Evolutionary conservation across 1,140 invertebrate species (phyloP), one percentile per base, ranked within the genome.

Genomic region (Aphaenogaster ashmeadi): DNA sequence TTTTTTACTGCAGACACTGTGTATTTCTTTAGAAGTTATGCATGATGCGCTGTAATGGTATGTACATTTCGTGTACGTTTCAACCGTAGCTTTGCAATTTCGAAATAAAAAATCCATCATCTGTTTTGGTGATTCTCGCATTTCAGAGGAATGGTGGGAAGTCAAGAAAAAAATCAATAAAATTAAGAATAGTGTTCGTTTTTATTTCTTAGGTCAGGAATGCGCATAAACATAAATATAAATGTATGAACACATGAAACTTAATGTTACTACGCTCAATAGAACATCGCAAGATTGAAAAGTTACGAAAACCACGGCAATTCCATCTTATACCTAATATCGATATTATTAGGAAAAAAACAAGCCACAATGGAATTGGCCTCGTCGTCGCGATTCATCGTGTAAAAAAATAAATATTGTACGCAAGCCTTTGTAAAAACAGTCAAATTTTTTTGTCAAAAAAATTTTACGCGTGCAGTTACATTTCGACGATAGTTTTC

Each of bases 131-230:
- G 36, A 67, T 38, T 38, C 8, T 54, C n/a, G 13, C 5, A 54
- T 11, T 18, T 47, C 58, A 33, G 15, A 41, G 62, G 11, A 41
- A 41, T 7, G 41, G 5, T 36, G 44, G 56, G 13, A 54, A 54
- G 13, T 69, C 2, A 21, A 52, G 21, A 36, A 38, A 36, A 50
- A 64, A 38, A 41, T 56, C 27, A 44, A 27, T 7, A 8, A 27
- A 79, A 36, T 81, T 90, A 90, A 90, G 89, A 90, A 90, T 90
- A 90, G 71, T 52, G 41, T 83, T 89, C 54, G 50, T 69, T 89
- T 89, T 90, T 90, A 90, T 90, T 90, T 62, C 62, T 86, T 69
- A 69, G 78, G 50, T 87, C 69, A 90, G 84, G 71, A 89, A 89
- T 62, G 84, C 88, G 84, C 67, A 86, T 74, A 85, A 84, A 89